A percentile compares a stretch with the other conserved stretches of the same genome.
These are phyloP conservation scores for Hydrophis major DNA, from an alignment of 2,797 vertebrate genomes.

Conservation along the genomic window DNA sequence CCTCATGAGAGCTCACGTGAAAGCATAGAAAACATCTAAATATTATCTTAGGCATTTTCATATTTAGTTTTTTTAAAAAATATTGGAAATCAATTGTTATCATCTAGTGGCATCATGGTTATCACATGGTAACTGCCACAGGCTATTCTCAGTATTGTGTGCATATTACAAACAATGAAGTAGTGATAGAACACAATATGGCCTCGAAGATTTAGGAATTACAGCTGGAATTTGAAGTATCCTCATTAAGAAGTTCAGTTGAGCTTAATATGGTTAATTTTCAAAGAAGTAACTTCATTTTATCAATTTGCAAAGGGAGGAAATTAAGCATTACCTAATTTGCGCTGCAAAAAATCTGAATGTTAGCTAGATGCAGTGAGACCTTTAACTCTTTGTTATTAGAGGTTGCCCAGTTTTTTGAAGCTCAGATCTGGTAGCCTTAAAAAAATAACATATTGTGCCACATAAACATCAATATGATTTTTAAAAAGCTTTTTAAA, in stretches of 20 bases:
- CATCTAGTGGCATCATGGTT: background rate
- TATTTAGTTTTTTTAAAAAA: background rate
- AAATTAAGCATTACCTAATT: background rate
- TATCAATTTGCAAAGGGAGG: background rate
- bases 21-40: background rate
- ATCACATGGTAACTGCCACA: background rate
- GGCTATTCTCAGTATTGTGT: background rate
- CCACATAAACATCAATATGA: background rate
- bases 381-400: background rate
- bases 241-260: background rate
- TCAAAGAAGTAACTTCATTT: background rate
- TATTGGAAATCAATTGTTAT: background rate
- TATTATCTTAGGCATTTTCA: background rate
- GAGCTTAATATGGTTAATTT: background rate
- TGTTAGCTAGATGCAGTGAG: background rate
- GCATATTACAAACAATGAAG: background rate
- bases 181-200: background rate
- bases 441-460: background rate
- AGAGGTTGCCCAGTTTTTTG: background rate
- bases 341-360: background rate
- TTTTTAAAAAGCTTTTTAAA: background rate
- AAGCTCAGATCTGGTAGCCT: background rate
- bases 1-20: background rate
- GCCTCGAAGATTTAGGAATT: background rate
- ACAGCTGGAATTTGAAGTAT: background rate